Evolutionary conservation across 2,113 vertebrate species (phyloP).

Genomic region (Otolemur garnettii): DNA sequence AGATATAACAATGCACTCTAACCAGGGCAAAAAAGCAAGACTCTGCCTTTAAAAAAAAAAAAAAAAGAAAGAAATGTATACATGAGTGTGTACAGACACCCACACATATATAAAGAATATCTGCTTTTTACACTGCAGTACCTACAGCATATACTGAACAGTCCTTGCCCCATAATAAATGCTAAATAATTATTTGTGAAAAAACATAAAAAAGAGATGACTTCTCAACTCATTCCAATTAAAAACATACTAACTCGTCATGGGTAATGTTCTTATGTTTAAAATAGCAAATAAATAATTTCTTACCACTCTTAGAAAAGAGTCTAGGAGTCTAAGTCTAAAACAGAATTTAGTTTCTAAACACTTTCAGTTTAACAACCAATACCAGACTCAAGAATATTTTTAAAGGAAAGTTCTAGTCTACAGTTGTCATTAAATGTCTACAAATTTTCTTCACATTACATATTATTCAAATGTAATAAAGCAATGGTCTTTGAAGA

Average conservation of each 20-base stretch:
- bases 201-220: neutral
- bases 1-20: no score
- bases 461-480: neutral
- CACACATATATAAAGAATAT: neutral
- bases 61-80: no score
- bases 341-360: neutral
- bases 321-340: neutral
- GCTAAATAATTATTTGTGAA: neutral
- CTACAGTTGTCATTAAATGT: neutral
- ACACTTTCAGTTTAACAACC: constrained; percentile 5
- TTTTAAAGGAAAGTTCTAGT: neutral
- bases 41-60: no score
- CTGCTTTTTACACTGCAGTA: neutral
- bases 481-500: neutral
- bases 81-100: no score
- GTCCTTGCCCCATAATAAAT: neutral
- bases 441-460: neutral
- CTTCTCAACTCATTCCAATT: neutral
- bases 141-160: neutral
- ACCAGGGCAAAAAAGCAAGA: no score
- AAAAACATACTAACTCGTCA: neutral
- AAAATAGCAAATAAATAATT: constrained; percentile 15
- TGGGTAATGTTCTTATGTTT: neutral
- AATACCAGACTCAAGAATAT: neutral
- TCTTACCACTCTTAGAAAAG: neutral